Base-by-base conservation (phyloP, 30 jellyfish, hydroid and myxozoan species). In the Cassiopea andromeda region DNA sequence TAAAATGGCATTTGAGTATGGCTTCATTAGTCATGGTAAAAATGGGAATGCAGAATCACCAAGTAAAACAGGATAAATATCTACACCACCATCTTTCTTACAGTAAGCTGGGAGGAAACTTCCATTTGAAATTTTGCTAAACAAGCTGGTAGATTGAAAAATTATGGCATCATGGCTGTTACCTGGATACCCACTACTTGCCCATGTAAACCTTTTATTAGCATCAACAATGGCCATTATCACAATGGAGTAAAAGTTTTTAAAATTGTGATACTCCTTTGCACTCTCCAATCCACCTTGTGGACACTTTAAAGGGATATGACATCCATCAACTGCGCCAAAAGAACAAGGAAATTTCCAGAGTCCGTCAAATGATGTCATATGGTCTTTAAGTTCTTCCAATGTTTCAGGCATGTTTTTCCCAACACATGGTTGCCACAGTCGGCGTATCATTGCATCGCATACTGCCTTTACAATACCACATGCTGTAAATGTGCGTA, bases 141-240 rank as follows among this genome's bases (percentile, higher is more conserved):
- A 72, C 73, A 85, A 54, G 45, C 75, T 75, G 75, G 94, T 76
- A 59, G 83, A 87, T 81, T 87, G 83, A 89, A 87, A 87, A 60
- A 87, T 87, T 14, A 87, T 77, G 18, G 94, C 80, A 68, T 87
- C 94, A 64, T 87, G 94, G 84, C 88, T 57, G 75, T 87, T 87
- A 16, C 94, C 90, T 7, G 94, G 94, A 67, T n/a, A 87, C 7
- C 94, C 94, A 77, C 94, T 71, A 64, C 94, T 87, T 75, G 89
- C 94, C 94, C 89, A 87, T 75, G 64, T 46, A 64, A 87, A 87
- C 68, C 94, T 75, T 50, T 76, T 17, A 19, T 77, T 75, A 16
- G 94, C 94, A 87, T 87, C 90, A 76, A 87, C 93, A 48, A 85
- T 60, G 79, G 93, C 93, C 88, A 85, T 74, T 48, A 85, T 1